Conservation (phyloP, 2,888 invertebrate species). For the Brachynemurus nebulosus region DNA sequence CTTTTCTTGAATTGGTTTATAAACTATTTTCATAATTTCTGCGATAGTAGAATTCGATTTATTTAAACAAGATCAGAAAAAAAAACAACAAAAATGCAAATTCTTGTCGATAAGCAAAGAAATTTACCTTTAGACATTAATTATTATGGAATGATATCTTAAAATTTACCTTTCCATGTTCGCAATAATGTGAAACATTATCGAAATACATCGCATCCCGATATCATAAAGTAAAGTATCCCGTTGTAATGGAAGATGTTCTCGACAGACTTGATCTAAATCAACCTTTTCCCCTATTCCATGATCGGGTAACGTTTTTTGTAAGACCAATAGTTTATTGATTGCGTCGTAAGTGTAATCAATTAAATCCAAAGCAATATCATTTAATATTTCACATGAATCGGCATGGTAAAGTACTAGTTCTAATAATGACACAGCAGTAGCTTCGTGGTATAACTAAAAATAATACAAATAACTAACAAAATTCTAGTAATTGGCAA, state of each 20-base stretch:
- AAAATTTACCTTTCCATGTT: slow-evolving; percentile 37
- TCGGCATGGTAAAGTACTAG: slow-evolving; percentile 69
- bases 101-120: too few species aligned
- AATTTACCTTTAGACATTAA: too few species aligned
- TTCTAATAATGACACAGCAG: slow-evolving; percentile 67
- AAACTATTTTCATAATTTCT: too few species aligned
- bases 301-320: slow-evolving; percentile 33
- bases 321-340: slow-evolving; percentile 38
- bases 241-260: slow-evolving; percentile 52
- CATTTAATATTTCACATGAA: slow-evolving; percentile 62
- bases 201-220: slow-evolving; percentile 63
- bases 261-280: slow-evolving; percentile 35
- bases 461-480: slow-evolving; percentile 13
- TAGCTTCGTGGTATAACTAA: slow-evolving; percentile 65
- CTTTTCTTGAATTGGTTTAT: too few species aligned
- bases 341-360: slow-evolving; percentile 66
- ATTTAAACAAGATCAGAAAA: too few species aligned
- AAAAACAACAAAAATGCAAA: too few species aligned
- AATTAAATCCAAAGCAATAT: slow-evolving; percentile 63
- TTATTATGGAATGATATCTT: too few species aligned
- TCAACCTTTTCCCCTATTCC: slow-evolving; percentile 27
- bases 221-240: slow-evolving; percentile 62
- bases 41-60: too few species aligned
- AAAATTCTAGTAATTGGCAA: too few species aligned
- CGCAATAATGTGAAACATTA: slow-evolving; percentile 58